phyloP scores from a whole-genome alignment of 2,113 vertebrate genomes.

The Ophthalmolycus amberensis region DNA sequence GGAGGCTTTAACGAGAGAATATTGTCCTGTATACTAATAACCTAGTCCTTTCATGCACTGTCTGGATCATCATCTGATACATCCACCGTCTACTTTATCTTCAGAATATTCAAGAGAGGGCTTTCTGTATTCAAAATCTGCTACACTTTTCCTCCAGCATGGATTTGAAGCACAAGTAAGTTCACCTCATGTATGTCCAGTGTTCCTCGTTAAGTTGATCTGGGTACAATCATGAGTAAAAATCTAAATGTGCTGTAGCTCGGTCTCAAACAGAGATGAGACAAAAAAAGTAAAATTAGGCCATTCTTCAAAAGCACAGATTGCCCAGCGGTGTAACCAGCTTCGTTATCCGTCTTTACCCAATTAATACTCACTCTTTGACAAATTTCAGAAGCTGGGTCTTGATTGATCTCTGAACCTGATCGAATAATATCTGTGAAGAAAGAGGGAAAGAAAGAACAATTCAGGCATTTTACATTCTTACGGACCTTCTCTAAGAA shows the following conservation, averaged over 20 bases:
- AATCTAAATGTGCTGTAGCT: not conserved
- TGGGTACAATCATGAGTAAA: not conserved
- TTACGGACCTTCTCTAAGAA: not conserved
- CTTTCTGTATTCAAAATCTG: not conserved
- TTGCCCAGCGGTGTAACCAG: not conserved
- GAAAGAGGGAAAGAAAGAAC: constrained; percentile 37
- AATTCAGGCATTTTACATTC: not conserved
- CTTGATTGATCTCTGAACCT: constrained; percentile 97
- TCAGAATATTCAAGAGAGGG: not conserved
- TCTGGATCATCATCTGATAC: not conserved
- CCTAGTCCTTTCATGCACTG: not conserved
- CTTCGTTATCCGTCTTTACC: not conserved
- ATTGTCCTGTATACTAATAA: not conserved
- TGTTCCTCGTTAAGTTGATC: not conserved
- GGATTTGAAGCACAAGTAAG: not conserved
- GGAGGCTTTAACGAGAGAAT: not conserved
- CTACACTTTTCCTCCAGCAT: not conserved
- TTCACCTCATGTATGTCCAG: not conserved
- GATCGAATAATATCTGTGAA: constrained; percentile 95
- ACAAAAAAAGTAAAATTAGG: not conserved
- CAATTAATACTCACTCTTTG: constrained; percentile 92
- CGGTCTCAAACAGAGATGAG: not conserved
- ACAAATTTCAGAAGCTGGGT: constrained; percentile 95
- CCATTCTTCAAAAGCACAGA: not conserved
- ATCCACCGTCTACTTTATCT: constrained; percentile 1